Conservation (phyloP, 2,888 invertebrate species). For the Drosophila prostipennis region DNA sequence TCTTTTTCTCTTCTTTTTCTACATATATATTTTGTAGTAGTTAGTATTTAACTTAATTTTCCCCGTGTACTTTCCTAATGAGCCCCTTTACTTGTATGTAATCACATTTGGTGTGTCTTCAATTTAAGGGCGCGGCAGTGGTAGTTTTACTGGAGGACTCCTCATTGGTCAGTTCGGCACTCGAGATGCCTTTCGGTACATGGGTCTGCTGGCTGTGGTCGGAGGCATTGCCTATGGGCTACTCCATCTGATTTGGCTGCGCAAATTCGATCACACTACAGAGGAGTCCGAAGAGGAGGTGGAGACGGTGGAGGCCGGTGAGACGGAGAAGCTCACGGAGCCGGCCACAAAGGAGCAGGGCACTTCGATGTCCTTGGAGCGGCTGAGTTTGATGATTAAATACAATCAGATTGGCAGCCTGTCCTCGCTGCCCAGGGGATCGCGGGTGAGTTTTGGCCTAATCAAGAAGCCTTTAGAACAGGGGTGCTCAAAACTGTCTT, state of each 20-base stretch:
- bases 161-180: constrained; percentile 91
- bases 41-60: neutral
- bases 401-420: constrained; percentile 91
- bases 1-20: too few relatives aligned
- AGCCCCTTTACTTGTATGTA: constrained; percentile 28
- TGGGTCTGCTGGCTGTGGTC: constrained; percentile 90
- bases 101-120: constrained; percentile 30
- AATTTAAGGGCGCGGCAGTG: constrained; percentile 89
- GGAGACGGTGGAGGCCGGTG: constrained; percentile 85
- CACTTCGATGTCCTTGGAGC: constrained; percentile 89
- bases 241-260: constrained; percentile 89
- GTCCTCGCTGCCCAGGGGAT: constrained; percentile 88
- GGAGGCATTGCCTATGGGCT: constrained; percentile 90
- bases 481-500: too few relatives aligned
- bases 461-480: neutral
- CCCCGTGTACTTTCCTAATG: constrained; percentile 11
- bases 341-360: constrained; percentile 88
- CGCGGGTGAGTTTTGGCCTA: constrained; percentile 84
- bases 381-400: constrained; percentile 90
- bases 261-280: constrained; percentile 86
- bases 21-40: too few relatives aligned
- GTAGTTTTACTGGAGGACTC: constrained; percentile 92
- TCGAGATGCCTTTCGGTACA: constrained; percentile 90
- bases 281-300: constrained; percentile 84
- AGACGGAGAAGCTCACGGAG: constrained; percentile 88